phyloP scores from a whole-genome alignment of 2,797 vertebrate genomes.

The Cyclura pinguis region DNA sequence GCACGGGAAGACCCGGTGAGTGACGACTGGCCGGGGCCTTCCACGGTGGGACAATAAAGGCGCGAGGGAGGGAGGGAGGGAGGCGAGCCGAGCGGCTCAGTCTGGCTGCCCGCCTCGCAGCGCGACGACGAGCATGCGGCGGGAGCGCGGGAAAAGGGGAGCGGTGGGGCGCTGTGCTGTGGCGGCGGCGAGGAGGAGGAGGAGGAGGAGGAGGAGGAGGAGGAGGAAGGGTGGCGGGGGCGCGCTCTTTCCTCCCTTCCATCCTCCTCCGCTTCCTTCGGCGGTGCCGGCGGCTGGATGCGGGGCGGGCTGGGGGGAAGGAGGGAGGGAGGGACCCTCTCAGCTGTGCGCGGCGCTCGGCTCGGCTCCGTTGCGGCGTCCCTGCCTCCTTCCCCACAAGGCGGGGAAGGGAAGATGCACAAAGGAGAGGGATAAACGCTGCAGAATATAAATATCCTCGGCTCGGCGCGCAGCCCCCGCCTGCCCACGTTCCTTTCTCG shows the following conservation, averaged over 20 bases:
- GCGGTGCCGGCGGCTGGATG: no score
- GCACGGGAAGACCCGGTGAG: slow-evolving; percentile 22
- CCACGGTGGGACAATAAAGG: background rate
- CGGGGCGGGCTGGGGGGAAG: background rate
- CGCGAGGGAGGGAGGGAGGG: background rate
- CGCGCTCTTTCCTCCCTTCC: background rate
- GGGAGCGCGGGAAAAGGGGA: slow-evolving; percentile 37
- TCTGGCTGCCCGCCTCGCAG: background rate
- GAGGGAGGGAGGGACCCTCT: background rate
- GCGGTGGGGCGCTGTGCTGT: background rate
- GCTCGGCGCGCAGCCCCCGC: slow-evolving; percentile 13
- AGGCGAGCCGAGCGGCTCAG: background rate
- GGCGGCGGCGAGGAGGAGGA: background rate
- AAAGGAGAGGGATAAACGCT: slow-evolving; percentile 62
- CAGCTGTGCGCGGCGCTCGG: slow-evolving; percentile 39
- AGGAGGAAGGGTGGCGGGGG: background rate
- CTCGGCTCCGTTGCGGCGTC: slow-evolving; percentile 49
- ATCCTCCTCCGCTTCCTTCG: background rate
- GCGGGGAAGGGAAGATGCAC: slow-evolving; percentile 66
- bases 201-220: no score
- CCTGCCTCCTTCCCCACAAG: slow-evolving; percentile 55
- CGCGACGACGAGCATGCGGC: slow-evolving; percentile 18
- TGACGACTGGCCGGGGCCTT: slow-evolving; percentile 4
- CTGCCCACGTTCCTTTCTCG: background rate
- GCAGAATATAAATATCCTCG: slow-evolving; percentile 31